Percentiles rank a stretch among this genome's conserved stretches.
These are phyloP conservation scores for Acrossocheilus fasciatus DNA, from an alignment of 2,797 vertebrate species.

Conservation along the genomic window DNA sequence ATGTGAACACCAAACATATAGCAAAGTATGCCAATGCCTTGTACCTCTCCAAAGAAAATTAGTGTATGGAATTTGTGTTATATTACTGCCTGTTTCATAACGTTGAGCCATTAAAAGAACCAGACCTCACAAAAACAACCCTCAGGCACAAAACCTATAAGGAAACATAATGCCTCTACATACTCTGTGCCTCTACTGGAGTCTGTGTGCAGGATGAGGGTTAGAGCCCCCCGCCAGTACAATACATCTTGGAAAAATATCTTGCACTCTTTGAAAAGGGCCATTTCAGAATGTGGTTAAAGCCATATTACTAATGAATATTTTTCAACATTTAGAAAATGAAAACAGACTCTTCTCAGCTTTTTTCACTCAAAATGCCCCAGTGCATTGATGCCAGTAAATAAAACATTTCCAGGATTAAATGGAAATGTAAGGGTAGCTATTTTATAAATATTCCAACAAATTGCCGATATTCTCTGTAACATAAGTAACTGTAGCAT, in stretches of 20 bases:
- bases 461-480: neutral
- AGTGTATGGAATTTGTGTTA: constrained; percentile 51
- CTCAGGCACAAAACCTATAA: constrained; percentile 47
- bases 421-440: neutral
- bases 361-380: neutral
- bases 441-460: neutral
- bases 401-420: neutral
- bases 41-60: constrained; percentile 44
- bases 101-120: constrained; percentile 44
- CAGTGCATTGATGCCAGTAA: neutral
- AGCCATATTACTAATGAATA: neutral
- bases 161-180: constrained; percentile 47
- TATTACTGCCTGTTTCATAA: constrained; percentile 47
- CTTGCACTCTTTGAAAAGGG: constrained; percentile 3
- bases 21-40: constrained; percentile 30
- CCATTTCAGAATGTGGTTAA: constrained; percentile 14
- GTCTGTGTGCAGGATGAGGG: constrained; percentile 27
- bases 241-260: constrained; percentile 29
- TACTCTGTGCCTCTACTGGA: constrained; percentile 40
- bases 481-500: constrained; percentile 51
- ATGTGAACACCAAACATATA: constrained; percentile 21
- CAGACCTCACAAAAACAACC: constrained; percentile 49
- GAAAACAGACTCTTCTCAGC: constrained; percentile 50
- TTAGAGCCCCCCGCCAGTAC: constrained; percentile 10
- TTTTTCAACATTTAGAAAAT: constrained; percentile 40